phyloP scores from a whole-genome alignment of 2,113 vertebrate species.

The Marcusenius ussheri region DNA sequence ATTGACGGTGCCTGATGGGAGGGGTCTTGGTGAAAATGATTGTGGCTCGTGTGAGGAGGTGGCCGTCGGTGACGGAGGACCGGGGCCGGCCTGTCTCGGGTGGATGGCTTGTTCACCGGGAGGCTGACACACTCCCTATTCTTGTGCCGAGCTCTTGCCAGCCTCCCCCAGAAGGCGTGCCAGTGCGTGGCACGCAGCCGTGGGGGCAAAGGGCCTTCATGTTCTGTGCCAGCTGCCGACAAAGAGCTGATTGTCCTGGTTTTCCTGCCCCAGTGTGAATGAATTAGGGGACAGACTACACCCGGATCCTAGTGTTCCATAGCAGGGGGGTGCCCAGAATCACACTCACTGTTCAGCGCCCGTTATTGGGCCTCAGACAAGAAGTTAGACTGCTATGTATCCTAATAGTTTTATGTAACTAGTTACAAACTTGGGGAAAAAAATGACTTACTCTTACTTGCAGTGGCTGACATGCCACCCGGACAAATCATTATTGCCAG shows the following conservation, averaged over 20 bases:
- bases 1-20: not conserved
- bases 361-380: not conserved
- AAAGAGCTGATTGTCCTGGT: slow-evolving; percentile 28
- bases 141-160: not conserved
- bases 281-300: not conserved
- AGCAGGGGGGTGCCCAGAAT: not conserved
- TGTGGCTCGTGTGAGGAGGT: not conserved
- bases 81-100: not conserved
- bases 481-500: not conserved
- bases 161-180: not conserved
- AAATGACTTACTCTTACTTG: not conserved
- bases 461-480: not conserved
- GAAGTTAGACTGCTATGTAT: not conserved
- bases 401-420: not conserved
- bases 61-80: not conserved
- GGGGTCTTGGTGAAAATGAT: not conserved
- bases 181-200: slow-evolving; percentile 10
- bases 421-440: not conserved
- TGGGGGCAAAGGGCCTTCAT: not conserved
- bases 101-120: not conserved
- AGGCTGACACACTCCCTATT: not conserved
- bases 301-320: not conserved
- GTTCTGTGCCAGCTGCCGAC: slow-evolving; percentile 20
- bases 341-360: not conserved
- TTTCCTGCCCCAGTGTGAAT: not conserved